These are phyloP conservation scores for Oryzias melastigma DNA, from an alignment of 2,113 vertebrate species.

Conservation along the genomic window DNA sequence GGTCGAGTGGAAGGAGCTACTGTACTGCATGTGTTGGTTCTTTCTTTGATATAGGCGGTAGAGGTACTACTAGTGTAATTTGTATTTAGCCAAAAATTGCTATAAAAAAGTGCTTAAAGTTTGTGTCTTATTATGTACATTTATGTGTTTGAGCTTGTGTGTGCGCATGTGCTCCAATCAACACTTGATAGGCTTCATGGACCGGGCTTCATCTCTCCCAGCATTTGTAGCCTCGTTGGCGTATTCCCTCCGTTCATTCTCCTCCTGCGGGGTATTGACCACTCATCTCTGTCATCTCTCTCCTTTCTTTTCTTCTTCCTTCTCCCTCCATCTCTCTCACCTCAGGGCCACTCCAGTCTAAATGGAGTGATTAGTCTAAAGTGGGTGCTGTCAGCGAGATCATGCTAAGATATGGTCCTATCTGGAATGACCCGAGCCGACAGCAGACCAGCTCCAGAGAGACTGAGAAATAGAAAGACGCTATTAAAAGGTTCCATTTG, in stretches of 20 bases:
- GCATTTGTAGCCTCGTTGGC: slow-evolving; percentile 11
- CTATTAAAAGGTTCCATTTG: slow-evolving; percentile 91
- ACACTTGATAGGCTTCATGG: too few relatives aligned
- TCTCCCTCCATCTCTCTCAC: slow-evolving; percentile 67
- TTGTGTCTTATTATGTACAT: too few relatives aligned
- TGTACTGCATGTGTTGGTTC: too few relatives aligned
- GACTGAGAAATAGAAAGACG: slow-evolving; percentile 61
- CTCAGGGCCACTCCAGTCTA: slow-evolving; percentile 89
- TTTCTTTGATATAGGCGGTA: too few relatives aligned
- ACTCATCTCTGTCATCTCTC: slow-evolving; percentile 81
- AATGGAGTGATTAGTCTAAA: slow-evolving; percentile 96
- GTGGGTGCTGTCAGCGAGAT: slow-evolving; percentile 93
- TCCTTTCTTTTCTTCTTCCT: slow-evolving; percentile 41
- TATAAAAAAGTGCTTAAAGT: too few relatives aligned
- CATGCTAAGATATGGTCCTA: slow-evolving; percentile 95
- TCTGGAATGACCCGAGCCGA: slow-evolving; percentile 91
- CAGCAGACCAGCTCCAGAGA: slow-evolving; percentile 85
- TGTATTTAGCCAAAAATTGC: too few relatives aligned
- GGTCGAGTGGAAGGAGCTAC: too few relatives aligned
- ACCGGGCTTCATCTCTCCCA: slow-evolving; percentile 11
- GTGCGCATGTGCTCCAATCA: too few relatives aligned
- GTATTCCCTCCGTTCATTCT: slow-evolving; percentile 54
- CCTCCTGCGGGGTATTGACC: slow-evolving; percentile 70
- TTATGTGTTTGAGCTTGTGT: too few relatives aligned
- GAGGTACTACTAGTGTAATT: too few relatives aligned